Evolutionary conservation across 2,797 vertebrate species (phyloP), one percentile per base, ranked within the genome.

Genomic region (Galago senegalensis): DNA sequence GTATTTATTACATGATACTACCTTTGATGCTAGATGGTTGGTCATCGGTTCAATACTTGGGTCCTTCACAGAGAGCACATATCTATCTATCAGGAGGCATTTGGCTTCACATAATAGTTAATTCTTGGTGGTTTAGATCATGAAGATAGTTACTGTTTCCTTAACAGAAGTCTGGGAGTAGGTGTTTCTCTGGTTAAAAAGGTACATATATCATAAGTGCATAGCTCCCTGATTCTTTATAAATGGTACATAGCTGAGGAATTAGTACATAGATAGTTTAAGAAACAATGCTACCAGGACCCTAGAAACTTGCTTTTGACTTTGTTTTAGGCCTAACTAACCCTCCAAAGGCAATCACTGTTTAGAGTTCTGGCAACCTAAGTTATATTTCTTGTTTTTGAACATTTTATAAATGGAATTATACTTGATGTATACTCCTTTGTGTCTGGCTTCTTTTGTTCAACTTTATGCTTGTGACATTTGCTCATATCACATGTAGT

Each of bases 371-470:
- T 94, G 29, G 63, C 21, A 70, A 10, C 21, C 21, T 58, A 72
- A 27, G 8, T 83, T 87, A 60, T 80, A 83, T 90, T 96, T 93
- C 9, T 81, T 61, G 69, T 29, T 89, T 94, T 72, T 70, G 14
- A 61, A 72, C 29, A 10, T 79, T 65, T 85, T 80, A 77, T 73
- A 91, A 72, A 29, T 93, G 53, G 7, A 7, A 87, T 82, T 60
- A 53, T 31, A 29, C 1, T 43, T 60, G 7, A 92, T 21, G 43
- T 21, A 49, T 11, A 65, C 1, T 84, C 27, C 5, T 94, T 82
- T 46, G 43, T 46, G n/a, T 87, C 63, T 80, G 29, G 9, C 29
- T 96, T 94, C 67, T 87, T 93, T 82, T 91, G 37, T 90, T 92
- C 3, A 75, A 21, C 1, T n/a, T 80, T 75, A 72, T 61, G 17